Evolutionary conservation across 2,888 invertebrate species (phyloP).

Genomic region (Anticlea derivata): DNA sequence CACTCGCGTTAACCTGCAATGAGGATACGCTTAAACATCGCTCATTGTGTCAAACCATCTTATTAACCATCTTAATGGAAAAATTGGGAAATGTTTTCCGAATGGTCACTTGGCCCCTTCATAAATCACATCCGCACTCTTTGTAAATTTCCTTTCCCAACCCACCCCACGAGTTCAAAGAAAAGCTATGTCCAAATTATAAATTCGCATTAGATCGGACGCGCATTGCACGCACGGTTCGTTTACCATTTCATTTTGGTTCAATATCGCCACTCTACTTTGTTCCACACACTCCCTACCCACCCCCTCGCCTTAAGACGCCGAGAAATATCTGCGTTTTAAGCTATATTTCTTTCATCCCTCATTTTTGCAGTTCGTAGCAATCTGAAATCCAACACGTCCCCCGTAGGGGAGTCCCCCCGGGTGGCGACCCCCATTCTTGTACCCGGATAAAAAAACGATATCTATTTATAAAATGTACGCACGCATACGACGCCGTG

Average conservation of each 20-base stretch:
- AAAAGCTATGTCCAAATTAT: conserved; percentile 83
- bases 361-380: conserved; percentile 85
- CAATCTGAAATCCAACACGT: conserved; percentile 85
- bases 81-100: conserved; percentile 52
- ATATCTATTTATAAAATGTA: conserved; percentile 84
- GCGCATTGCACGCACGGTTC: conserved; percentile 83
- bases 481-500: conserved; percentile 67
- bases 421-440: conserved; percentile 78
- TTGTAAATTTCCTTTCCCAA: conserved; percentile 71
- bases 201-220: conserved; percentile 84
- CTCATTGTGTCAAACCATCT: conserved; percentile 66
- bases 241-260: conserved; percentile 84
- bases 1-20: conserved; percentile 80
- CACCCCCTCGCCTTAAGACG: conserved; percentile 77
- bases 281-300: conserved; percentile 81
- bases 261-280: conserved; percentile 84
- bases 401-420: conserved; percentile 76
- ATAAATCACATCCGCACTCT: conserved; percentile 78
- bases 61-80: conserved; percentile 61
- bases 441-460: conserved; percentile 83
- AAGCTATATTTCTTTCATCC: conserved; percentile 86
- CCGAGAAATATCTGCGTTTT: conserved; percentile 85
- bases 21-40: conserved; percentile 81
- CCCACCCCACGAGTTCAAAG: conserved; percentile 78
- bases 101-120: conserved; percentile 68